Percentiles rank a stretch among this genome's conserved stretches.
Conservation (phyloP, 2,113 vertebrate species). For the Capra hircus region DNA sequence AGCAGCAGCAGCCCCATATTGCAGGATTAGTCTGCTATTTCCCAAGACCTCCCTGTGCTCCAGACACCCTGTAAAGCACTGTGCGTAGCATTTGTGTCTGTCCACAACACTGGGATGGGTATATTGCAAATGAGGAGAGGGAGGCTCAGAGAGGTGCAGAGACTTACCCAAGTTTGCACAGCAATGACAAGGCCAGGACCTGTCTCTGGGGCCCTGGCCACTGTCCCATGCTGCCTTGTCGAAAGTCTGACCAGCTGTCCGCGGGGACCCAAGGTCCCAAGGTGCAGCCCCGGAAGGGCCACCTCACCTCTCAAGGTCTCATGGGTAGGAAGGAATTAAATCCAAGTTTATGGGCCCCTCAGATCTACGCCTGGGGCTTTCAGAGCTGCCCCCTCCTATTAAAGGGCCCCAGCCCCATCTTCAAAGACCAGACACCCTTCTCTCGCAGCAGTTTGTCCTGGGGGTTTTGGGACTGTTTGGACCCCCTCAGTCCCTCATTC, state of each 20-base stretch:
- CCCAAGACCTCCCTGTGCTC: not conserved
- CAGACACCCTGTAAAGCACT: rapidly evolving
- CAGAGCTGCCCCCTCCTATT: not conserved
- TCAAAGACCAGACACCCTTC: not conserved
- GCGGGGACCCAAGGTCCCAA: rapidly evolving
- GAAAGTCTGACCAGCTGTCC: rapidly evolving
- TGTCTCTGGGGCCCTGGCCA: not conserved
- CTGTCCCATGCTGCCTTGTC: not conserved
- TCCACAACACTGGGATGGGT: rapidly evolving
- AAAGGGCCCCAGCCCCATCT: not conserved
- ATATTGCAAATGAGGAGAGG: too few species aligned
- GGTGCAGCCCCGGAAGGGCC: not conserved
- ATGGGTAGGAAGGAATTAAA: rapidly evolving
- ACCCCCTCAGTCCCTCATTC: not conserved
- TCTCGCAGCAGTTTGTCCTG: not conserved
- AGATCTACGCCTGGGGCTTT: not conserved
- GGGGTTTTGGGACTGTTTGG: rapidly evolving
- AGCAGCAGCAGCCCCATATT: rapidly evolving
- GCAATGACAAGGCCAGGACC: not conserved
- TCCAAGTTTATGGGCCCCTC: not conserved
- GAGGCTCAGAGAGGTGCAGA: not conserved
- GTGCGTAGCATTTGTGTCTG: rapidly evolving
- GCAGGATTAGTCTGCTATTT: rapidly evolving
- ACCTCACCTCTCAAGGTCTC: not conserved
- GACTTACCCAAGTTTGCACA: not conserved